Percentiles rank a stretch among this genome's conserved stretches.
Conservation (phyloP, 2,888 invertebrate genomes). For the Mermis nigrescens region DNA sequence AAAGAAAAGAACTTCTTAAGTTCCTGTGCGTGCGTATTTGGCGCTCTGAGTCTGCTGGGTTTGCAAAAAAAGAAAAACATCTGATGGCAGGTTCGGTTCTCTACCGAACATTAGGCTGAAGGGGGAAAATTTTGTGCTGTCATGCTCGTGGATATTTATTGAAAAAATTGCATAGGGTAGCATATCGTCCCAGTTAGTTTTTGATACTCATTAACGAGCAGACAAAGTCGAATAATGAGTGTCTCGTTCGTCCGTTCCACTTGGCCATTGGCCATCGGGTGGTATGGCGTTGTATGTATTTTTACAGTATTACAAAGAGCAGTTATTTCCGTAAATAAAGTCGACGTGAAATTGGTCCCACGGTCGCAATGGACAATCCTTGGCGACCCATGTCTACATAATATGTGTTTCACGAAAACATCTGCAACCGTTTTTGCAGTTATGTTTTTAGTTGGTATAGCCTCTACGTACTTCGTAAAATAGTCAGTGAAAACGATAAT, state of each 20-base stretch:
- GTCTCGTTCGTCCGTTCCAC: slow-evolving; percentile 17
- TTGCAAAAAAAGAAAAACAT: neutral
- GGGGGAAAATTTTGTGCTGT: slow-evolving; percentile 16
- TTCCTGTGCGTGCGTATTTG: too few species aligned
- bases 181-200: slow-evolving; percentile 22
- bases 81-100: slow-evolving; percentile 15
- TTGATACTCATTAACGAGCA: slow-evolving; percentile 18
- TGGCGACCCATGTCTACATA: neutral
- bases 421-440: slow-evolving; percentile 24
- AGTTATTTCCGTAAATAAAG: neutral
- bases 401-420: slow-evolving; percentile 10
- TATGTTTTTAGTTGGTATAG: slow-evolving; percentile 25
- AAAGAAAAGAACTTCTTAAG: too few species aligned
- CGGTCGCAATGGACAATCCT: neutral
- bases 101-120: slow-evolving; percentile 13
- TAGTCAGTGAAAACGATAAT: slow-evolving; percentile 17
- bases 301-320: neutral
- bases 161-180: slow-evolving; percentile 18
- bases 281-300: slow-evolving; percentile 10
- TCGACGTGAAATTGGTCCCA: neutral
- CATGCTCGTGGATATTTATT: slow-evolving; percentile 17
- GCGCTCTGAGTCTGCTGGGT: too few species aligned
- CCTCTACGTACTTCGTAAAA: slow-evolving; percentile 18
- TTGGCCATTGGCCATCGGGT: slow-evolving; percentile 15
- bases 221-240: slow-evolving; percentile 16